Evolutionary conservation across 2,888 invertebrate species (phyloP).

Genomic region (Thumatha senex): DNA sequence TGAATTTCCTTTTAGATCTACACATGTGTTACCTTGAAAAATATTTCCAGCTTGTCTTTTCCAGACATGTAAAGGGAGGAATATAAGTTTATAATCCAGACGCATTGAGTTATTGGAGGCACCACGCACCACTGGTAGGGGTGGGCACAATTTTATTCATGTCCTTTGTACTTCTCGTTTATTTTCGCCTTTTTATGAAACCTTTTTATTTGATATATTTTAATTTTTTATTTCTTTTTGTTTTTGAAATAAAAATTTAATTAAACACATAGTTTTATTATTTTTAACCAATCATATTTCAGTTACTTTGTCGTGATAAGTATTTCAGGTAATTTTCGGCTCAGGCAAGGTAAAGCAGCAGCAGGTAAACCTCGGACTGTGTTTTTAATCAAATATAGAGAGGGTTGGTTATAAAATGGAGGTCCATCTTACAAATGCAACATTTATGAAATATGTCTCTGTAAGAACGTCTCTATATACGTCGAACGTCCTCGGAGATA

Average conservation of each 20-base stretch:
- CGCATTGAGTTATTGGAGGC: constrained; percentile 57
- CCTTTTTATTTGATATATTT: not conserved
- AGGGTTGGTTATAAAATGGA: too few relatives aligned
- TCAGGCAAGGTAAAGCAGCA: too few relatives aligned
- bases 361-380: too few relatives aligned
- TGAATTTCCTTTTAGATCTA: not conserved
- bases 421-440: too few relatives aligned
- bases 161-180: constrained; percentile 60
- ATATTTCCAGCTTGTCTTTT: constrained; percentile 10
- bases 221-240: not conserved
- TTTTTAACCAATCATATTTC: too few relatives aligned
- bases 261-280: too few relatives aligned
- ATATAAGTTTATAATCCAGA: constrained; percentile 65
- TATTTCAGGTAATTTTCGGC: too few relatives aligned
- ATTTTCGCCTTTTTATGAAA: constrained; percentile 27
- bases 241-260: not conserved
- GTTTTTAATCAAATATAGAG: too few relatives aligned
- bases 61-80: constrained; percentile 14
- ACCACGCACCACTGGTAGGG: constrained; percentile 66
- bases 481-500: too few relatives aligned
- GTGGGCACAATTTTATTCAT: constrained; percentile 51
- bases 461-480: too few relatives aligned
- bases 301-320: too few relatives aligned
- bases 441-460: too few relatives aligned
- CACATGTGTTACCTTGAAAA: constrained; percentile 2